These are phyloP conservation scores for Dromius quadrimaculatus DNA, from an alignment of 2,888 invertebrate genomes.

Conservation along the genomic window DNA sequence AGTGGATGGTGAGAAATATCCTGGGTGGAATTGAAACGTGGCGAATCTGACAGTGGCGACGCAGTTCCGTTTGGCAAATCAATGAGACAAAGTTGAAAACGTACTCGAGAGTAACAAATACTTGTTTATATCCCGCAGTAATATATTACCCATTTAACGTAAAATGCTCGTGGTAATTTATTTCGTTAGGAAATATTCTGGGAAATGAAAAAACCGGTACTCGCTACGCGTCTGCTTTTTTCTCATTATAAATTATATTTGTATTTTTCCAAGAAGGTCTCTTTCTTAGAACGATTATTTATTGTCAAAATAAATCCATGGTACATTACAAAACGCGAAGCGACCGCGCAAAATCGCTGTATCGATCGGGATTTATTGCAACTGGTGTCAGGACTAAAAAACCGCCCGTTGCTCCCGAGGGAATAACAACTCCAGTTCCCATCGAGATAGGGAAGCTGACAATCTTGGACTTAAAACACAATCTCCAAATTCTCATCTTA, in stretches of 20 bases:
- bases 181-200: conserved; percentile 62
- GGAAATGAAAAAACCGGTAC: conserved; percentile 47
- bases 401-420: conserved; percentile 20
- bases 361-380: conserved; percentile 51
- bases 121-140: conserved; percentile 49
- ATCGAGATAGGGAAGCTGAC: too few species aligned
- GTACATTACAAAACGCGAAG: conserved; percentile 47
- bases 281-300: conserved; percentile 51
- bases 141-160: conserved; percentile 58
- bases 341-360: conserved; percentile 35
- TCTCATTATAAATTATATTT: conserved; percentile 66
- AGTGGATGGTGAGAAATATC: too few species aligned
- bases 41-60: not conserved
- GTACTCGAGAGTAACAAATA: conserved; percentile 49
- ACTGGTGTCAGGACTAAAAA: conserved; percentile 46
- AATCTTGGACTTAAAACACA: too few species aligned
- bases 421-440: too few species aligned
- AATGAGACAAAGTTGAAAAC: conserved; percentile 47
- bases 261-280: conserved; percentile 49
- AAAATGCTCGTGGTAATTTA: conserved; percentile 64
- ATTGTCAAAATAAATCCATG: conserved; percentile 46
- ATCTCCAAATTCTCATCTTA: too few species aligned
- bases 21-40: not conserved
- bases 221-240: conserved; percentile 63
- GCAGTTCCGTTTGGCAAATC: conserved; percentile 3